Evolutionary conservation across 2,888 invertebrate genomes (phyloP), one percentile per base, ranked within the genome.

Genomic region (Parnassius smintheus): DNA sequence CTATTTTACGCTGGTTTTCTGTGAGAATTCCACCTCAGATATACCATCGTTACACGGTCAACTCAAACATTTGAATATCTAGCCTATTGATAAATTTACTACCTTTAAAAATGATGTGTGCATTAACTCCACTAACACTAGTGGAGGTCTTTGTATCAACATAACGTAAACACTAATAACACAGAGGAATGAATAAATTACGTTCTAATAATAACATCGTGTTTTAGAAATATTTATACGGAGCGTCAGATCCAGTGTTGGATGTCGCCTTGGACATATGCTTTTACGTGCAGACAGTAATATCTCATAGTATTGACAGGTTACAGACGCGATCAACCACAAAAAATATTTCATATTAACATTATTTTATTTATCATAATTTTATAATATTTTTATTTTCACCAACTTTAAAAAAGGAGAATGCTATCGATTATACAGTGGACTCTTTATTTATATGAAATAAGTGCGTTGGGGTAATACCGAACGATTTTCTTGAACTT

Each of bases 291-390:
- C 35, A 63, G 59, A 63, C 63, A 56, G 63, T 59, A 55, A 59
- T 63, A 59, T 44, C 59, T 59, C 56, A 59, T 10, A n/a, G 56
- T 56, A 63, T 59, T 63, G 63, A 63, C 63, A 59, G 59, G 59
- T 59, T 55, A 63, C 63, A 25, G 63, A 25, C 55, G 44, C 54
- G 41, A 55, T 48, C 51, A 52, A 59, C 52, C 22, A 22, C 56
- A 57, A 62, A 51, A n/a, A 44, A 42, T 49, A 13, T 42, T 25
- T 18, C 18, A 18, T 18, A 18, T 18, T 18, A 18, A 18, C 18
- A 18, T 18, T 18, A 18, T 18, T 18, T 18, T 18, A 18, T 18
- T 18, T 18, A 18, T 18, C 18, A 18, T 18, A 18, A 18, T 18
- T 18, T 18, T 1, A 18, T 18, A 18, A 18, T 18, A 18, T 18